These are phyloP conservation scores for Rostratula benghalensis DNA, from an alignment of 2,113 vertebrate genomes.

Conservation along the genomic window DNA sequence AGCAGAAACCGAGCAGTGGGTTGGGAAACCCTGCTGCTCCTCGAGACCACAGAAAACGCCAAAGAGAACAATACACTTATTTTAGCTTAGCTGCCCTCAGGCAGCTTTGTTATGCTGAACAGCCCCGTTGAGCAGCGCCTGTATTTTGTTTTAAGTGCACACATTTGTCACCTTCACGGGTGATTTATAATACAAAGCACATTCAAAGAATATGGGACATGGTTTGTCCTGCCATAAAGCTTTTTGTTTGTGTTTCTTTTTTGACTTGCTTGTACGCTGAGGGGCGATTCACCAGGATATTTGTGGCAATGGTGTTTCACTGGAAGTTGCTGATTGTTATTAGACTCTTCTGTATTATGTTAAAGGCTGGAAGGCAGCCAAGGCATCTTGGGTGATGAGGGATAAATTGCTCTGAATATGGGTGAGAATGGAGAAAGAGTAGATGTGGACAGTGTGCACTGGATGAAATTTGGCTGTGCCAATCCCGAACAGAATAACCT, in stretches of 20 bases:
- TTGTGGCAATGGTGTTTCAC: neutral
- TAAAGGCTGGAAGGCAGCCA: neutral
- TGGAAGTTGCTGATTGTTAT: neutral
- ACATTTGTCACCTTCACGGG: conserved; percentile 20
- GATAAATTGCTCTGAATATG: neutral
- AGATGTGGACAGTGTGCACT: too few species aligned
- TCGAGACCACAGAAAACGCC: neutral
- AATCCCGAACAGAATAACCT: neutral
- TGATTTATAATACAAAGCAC: neutral
- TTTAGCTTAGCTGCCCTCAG: neutral
- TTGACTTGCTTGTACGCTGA: rapidly evolving
- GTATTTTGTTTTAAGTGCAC: neutral
- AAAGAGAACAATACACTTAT: neutral
- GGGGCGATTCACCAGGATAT: neutral
- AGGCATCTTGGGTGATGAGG: neutral
- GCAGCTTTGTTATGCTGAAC: neutral
- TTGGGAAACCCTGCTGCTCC: neutral
- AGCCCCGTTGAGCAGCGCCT: neutral
- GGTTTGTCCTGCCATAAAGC: neutral
- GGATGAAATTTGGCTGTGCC: neutral
- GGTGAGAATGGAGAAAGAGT: neutral
- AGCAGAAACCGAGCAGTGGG: neutral
- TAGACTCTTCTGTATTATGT: neutral
- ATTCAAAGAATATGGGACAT: neutral
- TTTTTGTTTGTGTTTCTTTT: neutral